Evolutionary conservation across 2,797 vertebrate species (phyloP).

Genomic region (Pipistrellus pipistrellus): DNA sequence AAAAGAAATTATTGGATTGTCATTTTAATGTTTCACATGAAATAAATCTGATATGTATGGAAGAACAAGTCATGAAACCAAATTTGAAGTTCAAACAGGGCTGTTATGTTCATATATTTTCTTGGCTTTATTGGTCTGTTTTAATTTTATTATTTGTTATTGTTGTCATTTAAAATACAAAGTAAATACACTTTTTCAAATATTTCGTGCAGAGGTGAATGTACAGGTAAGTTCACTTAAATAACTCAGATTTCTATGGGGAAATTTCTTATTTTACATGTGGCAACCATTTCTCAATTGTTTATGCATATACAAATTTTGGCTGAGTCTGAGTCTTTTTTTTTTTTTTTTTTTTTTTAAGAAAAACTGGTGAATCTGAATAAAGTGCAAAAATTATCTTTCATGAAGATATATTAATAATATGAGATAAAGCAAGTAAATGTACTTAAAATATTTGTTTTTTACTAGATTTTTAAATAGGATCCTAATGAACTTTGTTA

Average conservation of each 20-base stretch:
- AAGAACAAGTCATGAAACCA: background rate
- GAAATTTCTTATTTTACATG: constrained; percentile 33
- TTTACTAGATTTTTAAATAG: background rate
- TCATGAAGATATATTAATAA: background rate
- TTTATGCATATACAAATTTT: background rate
- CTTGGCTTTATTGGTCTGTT: background rate
- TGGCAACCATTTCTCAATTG: background rate
- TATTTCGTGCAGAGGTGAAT: background rate
- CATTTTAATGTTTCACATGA: constrained; percentile 48
- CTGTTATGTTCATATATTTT: background rate
- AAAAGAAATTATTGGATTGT: background rate
- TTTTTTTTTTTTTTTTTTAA: background rate
- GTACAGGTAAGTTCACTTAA: constrained; percentile 6
- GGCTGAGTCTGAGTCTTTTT: background rate
- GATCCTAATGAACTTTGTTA: background rate
- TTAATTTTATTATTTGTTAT: constrained; percentile 33
- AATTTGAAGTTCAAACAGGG: constrained; percentile 4
- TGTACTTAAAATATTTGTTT: background rate
- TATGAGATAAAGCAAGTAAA: constrained; percentile 33
- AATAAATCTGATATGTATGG: background rate
- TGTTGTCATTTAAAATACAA: constrained; percentile 47
- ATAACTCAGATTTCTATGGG: background rate
- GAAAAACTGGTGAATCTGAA: constrained; percentile 51
- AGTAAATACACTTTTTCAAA: background rate
- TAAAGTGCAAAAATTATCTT: background rate